Evolutionary conservation across 2,113 vertebrate species (phyloP).

Genomic region (Nettapus auritus): DNA sequence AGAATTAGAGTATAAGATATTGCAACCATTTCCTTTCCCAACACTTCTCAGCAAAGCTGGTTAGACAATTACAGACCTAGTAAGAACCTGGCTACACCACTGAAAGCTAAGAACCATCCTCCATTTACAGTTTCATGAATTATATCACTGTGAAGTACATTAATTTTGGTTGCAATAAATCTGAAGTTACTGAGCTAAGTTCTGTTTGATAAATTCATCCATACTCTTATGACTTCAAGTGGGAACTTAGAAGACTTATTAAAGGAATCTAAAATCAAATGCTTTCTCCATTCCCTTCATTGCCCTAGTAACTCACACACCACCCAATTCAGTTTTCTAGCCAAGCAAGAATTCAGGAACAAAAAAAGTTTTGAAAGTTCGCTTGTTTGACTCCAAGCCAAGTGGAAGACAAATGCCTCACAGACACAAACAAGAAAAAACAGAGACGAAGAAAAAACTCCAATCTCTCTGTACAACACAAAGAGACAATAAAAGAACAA

Average conservation of each 20-base stretch:
- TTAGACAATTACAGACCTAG: background rate
- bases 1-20: background rate
- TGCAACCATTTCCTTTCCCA: background rate
- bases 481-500: background rate
- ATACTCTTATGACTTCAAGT: background rate
- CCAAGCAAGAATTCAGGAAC: background rate
- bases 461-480: background rate
- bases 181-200: background rate
- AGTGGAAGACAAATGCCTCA: conserved; percentile 1
- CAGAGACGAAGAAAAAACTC: background rate
- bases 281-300: conserved; percentile 2
- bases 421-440: background rate
- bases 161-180: background rate
- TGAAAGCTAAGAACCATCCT: background rate
- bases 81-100: background rate
- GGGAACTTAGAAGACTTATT: background rate
- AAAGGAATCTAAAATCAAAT: background rate
- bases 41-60: background rate
- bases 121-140: background rate
- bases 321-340: background rate
- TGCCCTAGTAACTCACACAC: background rate
- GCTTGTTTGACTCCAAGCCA: conserved; percentile 27
- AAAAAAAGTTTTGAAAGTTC: background rate
- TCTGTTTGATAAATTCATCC: background rate
- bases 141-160: background rate